Percentiles rank a stretch among this genome's conserved stretches.
Conservation (phyloP, 1,140 invertebrate species). For the Sycophaga agraensis region DNA sequence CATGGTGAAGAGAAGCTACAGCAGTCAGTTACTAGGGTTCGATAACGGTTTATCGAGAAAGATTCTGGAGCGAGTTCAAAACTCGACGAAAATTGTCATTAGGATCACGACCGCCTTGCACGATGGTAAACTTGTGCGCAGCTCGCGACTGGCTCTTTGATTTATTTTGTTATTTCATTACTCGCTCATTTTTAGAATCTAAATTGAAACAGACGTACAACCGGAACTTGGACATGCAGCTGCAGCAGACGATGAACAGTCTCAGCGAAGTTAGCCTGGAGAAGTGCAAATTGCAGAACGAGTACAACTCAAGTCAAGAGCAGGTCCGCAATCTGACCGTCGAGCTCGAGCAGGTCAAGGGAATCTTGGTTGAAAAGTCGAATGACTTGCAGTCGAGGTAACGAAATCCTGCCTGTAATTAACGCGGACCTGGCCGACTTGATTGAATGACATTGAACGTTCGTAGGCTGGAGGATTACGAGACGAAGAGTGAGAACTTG, state of each 20-base stretch:
- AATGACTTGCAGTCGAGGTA: background rate
- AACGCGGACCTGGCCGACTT: too few relatives aligned
- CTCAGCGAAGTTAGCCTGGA: background rate
- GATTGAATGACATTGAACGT: too few relatives aligned
- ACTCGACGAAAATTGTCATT: background rate
- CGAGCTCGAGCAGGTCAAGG: background rate
- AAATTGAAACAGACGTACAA: background rate
- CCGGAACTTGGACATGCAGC: background rate
- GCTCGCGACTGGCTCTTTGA: too few relatives aligned
- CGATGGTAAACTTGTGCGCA: slow-evolving; percentile 5
- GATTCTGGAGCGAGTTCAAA: background rate
- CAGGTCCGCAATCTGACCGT: background rate
- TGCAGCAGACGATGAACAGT: background rate
- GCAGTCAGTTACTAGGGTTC: too few relatives aligned
- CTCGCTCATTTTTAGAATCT: background rate
- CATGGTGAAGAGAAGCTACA: too few relatives aligned
- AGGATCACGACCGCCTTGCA: background rate
- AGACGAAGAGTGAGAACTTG: too few relatives aligned
- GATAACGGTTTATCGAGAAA: background rate
- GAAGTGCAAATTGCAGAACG: background rate
- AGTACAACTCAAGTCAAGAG: background rate
- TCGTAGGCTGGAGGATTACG: too few relatives aligned
- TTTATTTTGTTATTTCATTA: too few relatives aligned
- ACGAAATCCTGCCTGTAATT: too few relatives aligned
- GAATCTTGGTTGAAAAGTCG: background rate